Conservation (phyloP, 2,888 invertebrate genomes). For the Tiliacea citrago region DNA sequence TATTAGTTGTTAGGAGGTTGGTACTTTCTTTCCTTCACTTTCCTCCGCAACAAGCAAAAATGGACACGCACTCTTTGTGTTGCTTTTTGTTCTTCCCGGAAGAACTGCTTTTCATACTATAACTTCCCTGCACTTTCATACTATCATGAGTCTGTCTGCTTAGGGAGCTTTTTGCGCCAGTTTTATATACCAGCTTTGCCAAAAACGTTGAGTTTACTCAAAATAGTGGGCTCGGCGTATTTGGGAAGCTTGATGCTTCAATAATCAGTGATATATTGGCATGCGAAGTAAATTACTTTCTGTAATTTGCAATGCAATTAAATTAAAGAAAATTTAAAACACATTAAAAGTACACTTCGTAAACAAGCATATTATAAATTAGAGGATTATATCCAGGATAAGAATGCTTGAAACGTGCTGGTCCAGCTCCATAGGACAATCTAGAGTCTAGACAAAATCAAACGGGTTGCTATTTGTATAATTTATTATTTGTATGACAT, state of each 20-base stretch:
- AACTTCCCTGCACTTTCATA: not conserved
- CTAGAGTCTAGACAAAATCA: too few relatives aligned
- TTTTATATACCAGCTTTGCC: not conserved
- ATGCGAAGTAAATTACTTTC: not conserved
- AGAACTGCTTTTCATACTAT: too few relatives aligned
- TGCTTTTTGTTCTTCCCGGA: not conserved
- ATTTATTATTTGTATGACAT: too few relatives aligned
- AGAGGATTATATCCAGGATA: too few relatives aligned
- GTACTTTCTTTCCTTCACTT: slow-evolving; percentile 29
- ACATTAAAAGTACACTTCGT: too few relatives aligned
- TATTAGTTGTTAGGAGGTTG: slow-evolving; percentile 4
- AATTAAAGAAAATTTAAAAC: too few relatives aligned
- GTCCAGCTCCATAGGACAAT: too few relatives aligned
- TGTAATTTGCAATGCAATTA: too few relatives aligned
- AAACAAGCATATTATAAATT: too few relatives aligned
- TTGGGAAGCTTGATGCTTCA: not conserved
- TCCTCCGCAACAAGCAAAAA: slow-evolving; percentile 3
- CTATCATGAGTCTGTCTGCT: not conserved
- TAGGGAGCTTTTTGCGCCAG: too few relatives aligned
- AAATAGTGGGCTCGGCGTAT: not conserved
- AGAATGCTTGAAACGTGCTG: too few relatives aligned
- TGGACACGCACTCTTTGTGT: not conserved
- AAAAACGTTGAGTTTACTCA: not conserved
- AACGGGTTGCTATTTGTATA: too few relatives aligned
- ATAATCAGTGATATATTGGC: not conserved